Conservation (phyloP, 1,140 invertebrate species). For the Cryptotermes secundus region DNA sequence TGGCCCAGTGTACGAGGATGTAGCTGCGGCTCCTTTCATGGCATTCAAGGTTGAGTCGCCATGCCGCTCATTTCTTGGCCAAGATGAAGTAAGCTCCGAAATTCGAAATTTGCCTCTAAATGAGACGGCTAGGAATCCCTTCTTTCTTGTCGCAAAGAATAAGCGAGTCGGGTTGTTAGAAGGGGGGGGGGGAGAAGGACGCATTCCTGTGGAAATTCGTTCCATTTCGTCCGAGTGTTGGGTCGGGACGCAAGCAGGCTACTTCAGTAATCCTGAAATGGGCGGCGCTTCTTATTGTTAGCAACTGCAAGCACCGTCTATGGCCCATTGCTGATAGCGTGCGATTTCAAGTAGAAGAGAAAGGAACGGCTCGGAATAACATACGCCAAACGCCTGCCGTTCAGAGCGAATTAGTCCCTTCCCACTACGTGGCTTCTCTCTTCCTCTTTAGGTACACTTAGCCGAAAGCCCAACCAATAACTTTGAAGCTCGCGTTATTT, state of each 20-base stretch:
- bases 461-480: constrained; percentile 22
- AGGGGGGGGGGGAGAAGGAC: not conserved
- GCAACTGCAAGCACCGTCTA: not conserved
- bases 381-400: not conserved
- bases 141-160: not conserved
- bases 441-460: not conserved
- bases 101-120: constrained; percentile 14
- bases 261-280: not conserved
- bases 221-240: not conserved
- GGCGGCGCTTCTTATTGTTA: not conserved
- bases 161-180: no score
- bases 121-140: not conserved
- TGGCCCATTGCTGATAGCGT: constrained; percentile 20
- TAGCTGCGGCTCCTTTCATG: no score
- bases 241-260: not conserved
- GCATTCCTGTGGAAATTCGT: constrained; percentile 5
- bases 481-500: constrained; percentile 26
- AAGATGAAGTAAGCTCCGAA: not conserved
- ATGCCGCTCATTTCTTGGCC: not conserved
- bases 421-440: not conserved
- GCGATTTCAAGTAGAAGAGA: not conserved
- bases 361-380: not conserved
- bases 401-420: constrained; percentile 22
- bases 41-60: not conserved
- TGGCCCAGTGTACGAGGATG: no score